phyloP scores from a whole-genome alignment of 1,140 invertebrate genomes.

The Helicorthomorpha holstii region DNA sequence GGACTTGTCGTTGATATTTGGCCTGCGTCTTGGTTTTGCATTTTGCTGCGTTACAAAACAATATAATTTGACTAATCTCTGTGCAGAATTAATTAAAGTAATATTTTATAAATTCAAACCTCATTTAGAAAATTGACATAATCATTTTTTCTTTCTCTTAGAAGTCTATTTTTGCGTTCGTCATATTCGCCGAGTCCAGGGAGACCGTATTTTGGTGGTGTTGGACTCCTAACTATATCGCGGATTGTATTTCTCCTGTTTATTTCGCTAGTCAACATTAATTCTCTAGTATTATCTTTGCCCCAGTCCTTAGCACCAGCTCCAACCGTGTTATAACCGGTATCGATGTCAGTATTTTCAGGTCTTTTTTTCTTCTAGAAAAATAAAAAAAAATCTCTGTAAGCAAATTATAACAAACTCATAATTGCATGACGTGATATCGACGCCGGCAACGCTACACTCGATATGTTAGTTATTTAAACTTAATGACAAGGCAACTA shows the following conservation, averaged over 20 bases:
- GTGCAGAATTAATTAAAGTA: neutral
- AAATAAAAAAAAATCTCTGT: too few species aligned
- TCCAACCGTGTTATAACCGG: too few species aligned
- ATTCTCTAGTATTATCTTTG: neutral
- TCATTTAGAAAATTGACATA: neutral
- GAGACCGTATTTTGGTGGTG: constrained; percentile 3
- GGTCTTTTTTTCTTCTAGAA: too few species aligned
- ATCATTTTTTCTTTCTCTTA: neutral
- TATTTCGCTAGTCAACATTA: neutral
- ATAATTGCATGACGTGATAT: too few species aligned
- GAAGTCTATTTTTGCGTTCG: neutral
- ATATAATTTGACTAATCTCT: neutral
- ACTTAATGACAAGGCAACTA: too few species aligned
- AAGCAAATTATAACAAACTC: too few species aligned
- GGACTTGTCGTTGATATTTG: neutral
- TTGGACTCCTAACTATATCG: neutral
- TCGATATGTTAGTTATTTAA: too few species aligned
- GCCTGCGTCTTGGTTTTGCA: neutral
- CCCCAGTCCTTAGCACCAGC: neutral
- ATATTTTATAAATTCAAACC: neutral
- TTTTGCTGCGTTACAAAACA: neutral
- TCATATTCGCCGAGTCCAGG: constrained; percentile 6
- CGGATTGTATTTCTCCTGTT: neutral
- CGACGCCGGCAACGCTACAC: too few species aligned
- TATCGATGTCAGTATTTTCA: too few species aligned